phyloP scores from a whole-genome alignment of 1,140 invertebrate species.

The Pseudoatta argentina region DNA sequence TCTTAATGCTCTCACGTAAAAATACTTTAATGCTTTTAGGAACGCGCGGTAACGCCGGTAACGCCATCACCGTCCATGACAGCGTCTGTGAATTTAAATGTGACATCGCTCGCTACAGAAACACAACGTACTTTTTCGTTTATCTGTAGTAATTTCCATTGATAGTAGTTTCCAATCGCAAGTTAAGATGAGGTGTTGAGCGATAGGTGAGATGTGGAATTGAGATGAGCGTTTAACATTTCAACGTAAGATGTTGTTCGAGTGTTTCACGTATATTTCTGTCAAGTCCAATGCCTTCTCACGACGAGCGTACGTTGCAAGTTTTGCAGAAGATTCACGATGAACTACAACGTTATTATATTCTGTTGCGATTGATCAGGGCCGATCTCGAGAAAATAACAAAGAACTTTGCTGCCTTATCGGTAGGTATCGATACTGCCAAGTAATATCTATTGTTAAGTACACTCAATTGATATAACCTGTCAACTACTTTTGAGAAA shows the following conservation, averaged over 20 bases:
- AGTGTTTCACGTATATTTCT: neutral
- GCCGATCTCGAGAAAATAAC: slow-evolving; percentile 77
- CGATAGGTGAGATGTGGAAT: neutral
- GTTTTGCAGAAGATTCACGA: slow-evolving; percentile 65
- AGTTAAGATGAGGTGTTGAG: neutral
- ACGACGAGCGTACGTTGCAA: slow-evolving; percentile 63
- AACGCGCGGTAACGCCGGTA: neutral
- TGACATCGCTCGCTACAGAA: too few relatives aligned
- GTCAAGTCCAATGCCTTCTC: slow-evolving; percentile 7
- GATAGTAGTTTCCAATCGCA: too few relatives aligned
- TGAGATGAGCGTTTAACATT: neutral
- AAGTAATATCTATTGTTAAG: neutral
- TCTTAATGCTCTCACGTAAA: too few relatives aligned
- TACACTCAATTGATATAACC: too few relatives aligned
- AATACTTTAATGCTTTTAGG: neutral
- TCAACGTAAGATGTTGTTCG: neutral
- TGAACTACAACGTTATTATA: slow-evolving; percentile 73
- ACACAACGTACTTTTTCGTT: neutral
- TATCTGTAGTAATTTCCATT: too few relatives aligned
- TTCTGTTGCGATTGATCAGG: slow-evolving; percentile 70
- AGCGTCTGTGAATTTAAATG: slow-evolving; percentile 10
- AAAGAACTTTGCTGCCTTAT: slow-evolving; percentile 69
- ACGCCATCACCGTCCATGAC: neutral
- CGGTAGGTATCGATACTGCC: slow-evolving; percentile 4
- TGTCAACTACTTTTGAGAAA: neutral